Percentiles rank a stretch among this genome's conserved stretches.
Conservation (phyloP, 2,113 vertebrate species). For the Ginglymostoma cirratum region DNA sequence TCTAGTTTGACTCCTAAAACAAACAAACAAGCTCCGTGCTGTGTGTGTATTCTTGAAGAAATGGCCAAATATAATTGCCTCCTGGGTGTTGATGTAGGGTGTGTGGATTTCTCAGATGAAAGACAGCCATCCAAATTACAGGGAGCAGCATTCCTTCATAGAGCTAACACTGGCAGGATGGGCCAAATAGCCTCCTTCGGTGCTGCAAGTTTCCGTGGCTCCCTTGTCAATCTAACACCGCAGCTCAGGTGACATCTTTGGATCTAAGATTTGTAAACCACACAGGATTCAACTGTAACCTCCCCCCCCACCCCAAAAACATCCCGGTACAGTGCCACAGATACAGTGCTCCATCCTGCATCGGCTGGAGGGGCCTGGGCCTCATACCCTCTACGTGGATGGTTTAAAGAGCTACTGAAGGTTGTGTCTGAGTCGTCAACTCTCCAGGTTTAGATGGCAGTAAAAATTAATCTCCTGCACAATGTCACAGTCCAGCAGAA, state of each 20-base stretch:
- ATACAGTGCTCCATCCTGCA: no score
- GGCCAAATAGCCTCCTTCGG: background rate
- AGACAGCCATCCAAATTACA: background rate
- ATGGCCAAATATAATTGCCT: background rate
- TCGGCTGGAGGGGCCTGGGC: background rate
- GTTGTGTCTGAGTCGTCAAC: background rate
- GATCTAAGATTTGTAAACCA: background rate
- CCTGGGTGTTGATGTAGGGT: background rate
- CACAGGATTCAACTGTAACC: no score
- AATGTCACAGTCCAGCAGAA: background rate
- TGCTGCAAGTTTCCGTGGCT: background rate
- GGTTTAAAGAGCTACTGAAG: background rate
- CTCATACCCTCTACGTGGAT: background rate
- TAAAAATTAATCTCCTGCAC: background rate
- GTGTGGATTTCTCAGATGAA: background rate
- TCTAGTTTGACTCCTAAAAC: background rate
- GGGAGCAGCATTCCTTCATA: background rate
- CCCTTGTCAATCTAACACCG: background rate
- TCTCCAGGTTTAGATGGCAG: background rate
- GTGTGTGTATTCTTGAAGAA: background rate
- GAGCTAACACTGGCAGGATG: background rate
- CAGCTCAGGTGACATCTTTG: background rate
- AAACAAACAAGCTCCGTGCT: background rate
- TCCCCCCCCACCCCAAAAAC: no score
- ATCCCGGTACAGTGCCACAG: background rate